A percentile compares a stretch with the other conserved stretches of the same genome.
Conservation (phyloP, 2,888 invertebrate species). For the Apeira syringaria region DNA sequence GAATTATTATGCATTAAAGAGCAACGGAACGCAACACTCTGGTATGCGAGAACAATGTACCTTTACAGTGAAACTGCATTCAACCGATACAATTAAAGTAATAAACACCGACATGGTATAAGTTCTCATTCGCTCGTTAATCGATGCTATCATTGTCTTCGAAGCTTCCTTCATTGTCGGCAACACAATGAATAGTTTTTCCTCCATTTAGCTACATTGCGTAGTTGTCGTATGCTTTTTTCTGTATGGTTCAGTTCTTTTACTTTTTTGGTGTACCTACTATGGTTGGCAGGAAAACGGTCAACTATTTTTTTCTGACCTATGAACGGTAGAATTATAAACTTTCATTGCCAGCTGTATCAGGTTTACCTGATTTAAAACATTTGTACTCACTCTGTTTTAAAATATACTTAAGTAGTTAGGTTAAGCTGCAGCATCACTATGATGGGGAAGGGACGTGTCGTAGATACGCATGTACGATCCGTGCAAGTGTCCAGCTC, state of each 20-base stretch:
- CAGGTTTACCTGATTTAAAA: too few relatives aligned
- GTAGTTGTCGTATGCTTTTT: slow-evolving; percentile 56
- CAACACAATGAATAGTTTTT: slow-evolving; percentile 70
- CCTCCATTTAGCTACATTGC: slow-evolving; percentile 58
- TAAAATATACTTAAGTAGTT: too few relatives aligned
- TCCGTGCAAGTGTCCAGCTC: too few relatives aligned
- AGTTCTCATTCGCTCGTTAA: slow-evolving; percentile 72
- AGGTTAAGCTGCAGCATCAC: too few relatives aligned
- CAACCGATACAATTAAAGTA: slow-evolving; percentile 75
- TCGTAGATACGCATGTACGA: too few relatives aligned
- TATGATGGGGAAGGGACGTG: too few relatives aligned
- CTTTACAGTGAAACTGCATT: slow-evolving; percentile 69
- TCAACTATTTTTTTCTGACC: too few relatives aligned
- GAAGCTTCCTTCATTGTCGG: slow-evolving; percentile 60
- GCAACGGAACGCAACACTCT: slow-evolving; percentile 58
- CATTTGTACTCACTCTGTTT: too few relatives aligned
- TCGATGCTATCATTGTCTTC: slow-evolving; percentile 75
- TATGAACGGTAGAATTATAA: too few relatives aligned
- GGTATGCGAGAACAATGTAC: slow-evolving; percentile 70
- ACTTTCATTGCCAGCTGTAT: too few relatives aligned
- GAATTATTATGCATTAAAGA: slow-evolving; percentile 71
- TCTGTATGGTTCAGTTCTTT: slow-evolving; percentile 40
- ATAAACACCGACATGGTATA: slow-evolving; percentile 65
- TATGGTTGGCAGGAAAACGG: too few relatives aligned
- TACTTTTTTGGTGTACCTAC: slow-evolving; percentile 43